Conservation (phyloP, 2,797 vertebrate species). For the Anabas testudineus region DNA sequence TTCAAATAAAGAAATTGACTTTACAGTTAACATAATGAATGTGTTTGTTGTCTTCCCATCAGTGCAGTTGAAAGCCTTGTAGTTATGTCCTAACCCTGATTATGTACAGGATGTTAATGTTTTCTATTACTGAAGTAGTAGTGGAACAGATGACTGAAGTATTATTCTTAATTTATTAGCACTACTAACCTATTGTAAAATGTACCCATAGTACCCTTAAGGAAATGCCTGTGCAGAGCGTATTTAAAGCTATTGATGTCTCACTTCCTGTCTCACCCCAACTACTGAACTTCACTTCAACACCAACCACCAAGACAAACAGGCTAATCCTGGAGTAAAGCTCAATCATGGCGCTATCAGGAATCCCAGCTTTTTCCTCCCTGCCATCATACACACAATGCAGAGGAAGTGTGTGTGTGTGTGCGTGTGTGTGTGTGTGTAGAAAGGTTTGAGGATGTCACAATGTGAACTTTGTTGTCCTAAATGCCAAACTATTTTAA, state of each 20-base stretch:
- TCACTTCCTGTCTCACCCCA: constrained; percentile 65
- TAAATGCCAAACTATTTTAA: too few relatives aligned
- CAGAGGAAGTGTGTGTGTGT: constrained; percentile 72
- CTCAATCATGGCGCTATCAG: constrained; percentile 71
- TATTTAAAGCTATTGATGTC: constrained; percentile 31
- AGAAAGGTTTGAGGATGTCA: not conserved
- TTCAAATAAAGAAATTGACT: too few relatives aligned
- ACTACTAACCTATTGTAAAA: not conserved
- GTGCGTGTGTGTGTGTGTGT: constrained; percentile 27
- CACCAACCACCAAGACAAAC: constrained; percentile 59
- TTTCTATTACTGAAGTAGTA: too few relatives aligned
- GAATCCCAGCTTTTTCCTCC: constrained; percentile 81
- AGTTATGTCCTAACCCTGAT: too few relatives aligned
- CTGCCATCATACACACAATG: constrained; percentile 69
- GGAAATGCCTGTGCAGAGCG: too few relatives aligned
- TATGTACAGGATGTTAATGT: too few relatives aligned
- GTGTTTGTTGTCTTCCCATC: too few relatives aligned
- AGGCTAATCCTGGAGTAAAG: constrained; percentile 72
- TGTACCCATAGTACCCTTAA: not conserved
- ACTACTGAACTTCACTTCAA: constrained; percentile 53
- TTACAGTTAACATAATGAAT: too few relatives aligned
- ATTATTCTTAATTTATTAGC: too few relatives aligned
- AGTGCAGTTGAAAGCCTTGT: too few relatives aligned
- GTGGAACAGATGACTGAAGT: too few relatives aligned
- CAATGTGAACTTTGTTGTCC: constrained; percentile 29